Evolutionary conservation across 2,888 invertebrate genomes (phyloP).

Genomic region (Parapristionchus giblindavisi): DNA sequence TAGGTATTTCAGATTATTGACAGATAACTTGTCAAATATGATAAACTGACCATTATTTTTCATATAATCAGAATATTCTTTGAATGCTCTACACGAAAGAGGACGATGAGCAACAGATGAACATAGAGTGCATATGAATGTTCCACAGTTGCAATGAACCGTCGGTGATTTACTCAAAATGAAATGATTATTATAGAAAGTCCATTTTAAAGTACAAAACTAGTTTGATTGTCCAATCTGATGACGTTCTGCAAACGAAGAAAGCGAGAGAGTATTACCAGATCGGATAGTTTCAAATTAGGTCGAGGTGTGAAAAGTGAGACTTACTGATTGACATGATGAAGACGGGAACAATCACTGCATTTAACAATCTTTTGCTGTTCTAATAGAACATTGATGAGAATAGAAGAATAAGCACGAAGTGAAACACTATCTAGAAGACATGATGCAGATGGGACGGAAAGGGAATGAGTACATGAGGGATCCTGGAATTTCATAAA

Average conservation of each 20-base stretch:
- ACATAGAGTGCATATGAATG: slow-evolving; percentile 14
- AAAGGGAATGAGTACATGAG: slow-evolving; percentile 25
- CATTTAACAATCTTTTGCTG: slow-evolving; percentile 10
- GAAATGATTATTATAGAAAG: too few relatives aligned
- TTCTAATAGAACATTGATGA: slow-evolving; percentile 12
- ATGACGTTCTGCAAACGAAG: too few relatives aligned
- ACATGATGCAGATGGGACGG: not conserved
- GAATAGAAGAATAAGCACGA: not conserved
- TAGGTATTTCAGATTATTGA: not conserved
- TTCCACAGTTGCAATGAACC: slow-evolving; percentile 10
- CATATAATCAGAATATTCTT: slow-evolving; percentile 22
- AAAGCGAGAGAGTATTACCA: too few relatives aligned
- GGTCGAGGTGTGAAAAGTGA: too few relatives aligned
- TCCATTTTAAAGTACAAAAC: too few relatives aligned
- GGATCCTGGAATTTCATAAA: slow-evolving; percentile 11
- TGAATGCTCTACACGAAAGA: slow-evolving; percentile 7
- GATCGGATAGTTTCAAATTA: too few relatives aligned
- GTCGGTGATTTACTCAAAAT: slow-evolving; percentile 14
- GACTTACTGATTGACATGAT: too few relatives aligned
- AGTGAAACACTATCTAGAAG: slow-evolving; percentile 13
- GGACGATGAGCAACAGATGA: slow-evolving; percentile 4
- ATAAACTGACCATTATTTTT: slow-evolving; percentile 6
- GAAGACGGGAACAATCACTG: slow-evolving; percentile 17
- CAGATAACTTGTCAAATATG: too few relatives aligned
- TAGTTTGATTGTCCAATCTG: too few relatives aligned